phyloP scores from a whole-genome alignment of 1,140 invertebrate species.

The Cepaea nemoralis region DNA sequence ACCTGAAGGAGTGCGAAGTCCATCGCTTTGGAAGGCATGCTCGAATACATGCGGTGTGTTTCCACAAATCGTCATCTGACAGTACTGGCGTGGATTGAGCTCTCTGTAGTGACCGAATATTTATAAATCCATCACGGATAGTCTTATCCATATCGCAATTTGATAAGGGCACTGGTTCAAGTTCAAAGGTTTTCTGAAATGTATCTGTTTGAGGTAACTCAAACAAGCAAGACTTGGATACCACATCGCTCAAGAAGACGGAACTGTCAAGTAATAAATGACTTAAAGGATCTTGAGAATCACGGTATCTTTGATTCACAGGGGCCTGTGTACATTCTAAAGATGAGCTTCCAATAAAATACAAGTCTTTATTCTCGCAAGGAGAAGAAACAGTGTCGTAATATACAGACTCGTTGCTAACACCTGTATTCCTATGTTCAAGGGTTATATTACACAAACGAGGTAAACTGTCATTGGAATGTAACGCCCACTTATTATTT shows the following conservation, averaged over 20 bases:
- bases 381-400: not conserved
- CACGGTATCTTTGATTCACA: not conserved
- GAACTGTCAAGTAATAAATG: not conserved
- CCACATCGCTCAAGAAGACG: not conserved
- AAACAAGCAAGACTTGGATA: too few relatives aligned
- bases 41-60: not conserved
- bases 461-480: not conserved
- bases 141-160: not conserved
- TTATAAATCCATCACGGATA: not conserved
- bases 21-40: not conserved
- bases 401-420: conserved; percentile 7
- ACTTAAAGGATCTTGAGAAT: not conserved
- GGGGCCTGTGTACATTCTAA: not conserved
- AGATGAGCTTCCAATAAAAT: not conserved
- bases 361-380: not conserved
- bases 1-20: not conserved
- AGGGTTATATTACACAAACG: not conserved
- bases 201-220: too few relatives aligned
- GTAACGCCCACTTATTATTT: not conserved
- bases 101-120: not conserved
- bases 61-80: not conserved
- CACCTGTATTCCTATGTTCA: not conserved
- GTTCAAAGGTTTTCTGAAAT: too few relatives aligned
- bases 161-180: not conserved
- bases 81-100: not conserved